Percentiles rank a stretch among this genome's conserved stretches.
Conservation (phyloP, 2,113 vertebrate genomes). For the Podocnemis expansa region DNA sequence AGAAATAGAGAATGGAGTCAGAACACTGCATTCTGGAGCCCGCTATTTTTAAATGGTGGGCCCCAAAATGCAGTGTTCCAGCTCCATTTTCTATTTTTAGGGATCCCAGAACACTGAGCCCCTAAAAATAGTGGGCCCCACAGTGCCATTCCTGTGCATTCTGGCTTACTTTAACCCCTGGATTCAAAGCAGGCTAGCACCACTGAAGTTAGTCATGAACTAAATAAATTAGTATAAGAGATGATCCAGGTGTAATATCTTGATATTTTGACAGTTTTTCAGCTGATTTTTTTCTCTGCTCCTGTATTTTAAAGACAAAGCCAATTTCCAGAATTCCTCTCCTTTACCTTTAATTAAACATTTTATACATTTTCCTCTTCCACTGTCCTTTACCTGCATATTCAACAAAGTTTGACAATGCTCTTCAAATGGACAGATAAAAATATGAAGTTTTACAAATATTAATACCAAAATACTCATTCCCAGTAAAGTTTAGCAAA, state of each 20-base stretch:
- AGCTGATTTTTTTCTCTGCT: neutral
- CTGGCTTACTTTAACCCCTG: too few relatives aligned
- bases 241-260: neutral
- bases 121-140: too few relatives aligned
- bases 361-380: neutral
- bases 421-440: neutral
- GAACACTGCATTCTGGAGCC: too few relatives aligned
- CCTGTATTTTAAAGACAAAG: neutral
- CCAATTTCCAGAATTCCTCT: neutral
- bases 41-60: too few relatives aligned
- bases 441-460: neutral
- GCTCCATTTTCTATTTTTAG: too few relatives aligned
- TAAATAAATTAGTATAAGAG: neutral
- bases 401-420: fast-evolving
- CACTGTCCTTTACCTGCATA: neutral
- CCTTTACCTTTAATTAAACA: neutral
- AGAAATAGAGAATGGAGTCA: too few relatives aligned
- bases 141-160: too few relatives aligned
- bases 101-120: too few relatives aligned
- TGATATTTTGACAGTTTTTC: conserved; percentile 8
- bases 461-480: too few relatives aligned
- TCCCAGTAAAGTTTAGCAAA: neutral
- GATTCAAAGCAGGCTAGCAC: neutral
- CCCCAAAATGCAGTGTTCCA: too few relatives aligned
- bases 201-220: neutral